Evolutionary conservation across 1,140 invertebrate genomes (phyloP).

Genomic region (Heterodera carotae): DNA sequence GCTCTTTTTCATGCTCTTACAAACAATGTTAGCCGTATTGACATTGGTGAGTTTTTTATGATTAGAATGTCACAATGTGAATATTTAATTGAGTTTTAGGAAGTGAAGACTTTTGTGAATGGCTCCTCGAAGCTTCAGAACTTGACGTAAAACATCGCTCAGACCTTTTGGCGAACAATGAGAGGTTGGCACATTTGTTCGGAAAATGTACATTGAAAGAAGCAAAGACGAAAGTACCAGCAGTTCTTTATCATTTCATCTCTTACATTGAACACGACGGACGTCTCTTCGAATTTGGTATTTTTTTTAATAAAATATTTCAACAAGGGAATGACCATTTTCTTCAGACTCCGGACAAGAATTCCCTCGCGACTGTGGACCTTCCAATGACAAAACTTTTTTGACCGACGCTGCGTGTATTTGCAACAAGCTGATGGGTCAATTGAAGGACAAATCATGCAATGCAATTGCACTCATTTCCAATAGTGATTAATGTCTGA

Average conservation of each 20-base stretch:
- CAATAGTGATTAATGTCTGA: background rate
- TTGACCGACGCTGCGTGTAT: conserved; percentile 46
- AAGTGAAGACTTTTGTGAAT: conserved; percentile 43
- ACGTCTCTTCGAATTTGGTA: conserved; percentile 35
- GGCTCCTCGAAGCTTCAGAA: conserved; percentile 45
- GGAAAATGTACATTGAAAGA: conserved; percentile 21
- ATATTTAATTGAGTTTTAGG: too few relatives aligned
- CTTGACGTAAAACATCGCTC: conserved; percentile 52
- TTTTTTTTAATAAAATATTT: background rate
- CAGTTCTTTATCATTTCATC: conserved; percentile 57
- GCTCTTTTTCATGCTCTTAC: conserved; percentile 80
- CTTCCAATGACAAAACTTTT: conserved; percentile 46
- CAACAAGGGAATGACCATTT: background rate
- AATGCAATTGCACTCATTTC: conserved; percentile 45
- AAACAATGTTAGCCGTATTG: conserved; percentile 69
- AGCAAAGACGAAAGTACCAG: conserved; percentile 44
- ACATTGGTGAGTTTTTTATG: conserved; percentile 58
- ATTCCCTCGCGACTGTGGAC: conserved; percentile 57
- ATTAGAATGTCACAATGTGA: too few relatives aligned
- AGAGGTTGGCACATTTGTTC: conserved; percentile 41
- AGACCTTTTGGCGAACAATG: conserved; percentile 37
- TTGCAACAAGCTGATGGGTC: conserved; percentile 45
- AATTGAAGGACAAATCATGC: conserved; percentile 43
- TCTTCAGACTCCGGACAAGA: conserved; percentile 24
- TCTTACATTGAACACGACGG: conserved; percentile 30